Evolutionary conservation across 2,888 invertebrate genomes (phyloP).

Genomic region (Rotaria macrura): DNA sequence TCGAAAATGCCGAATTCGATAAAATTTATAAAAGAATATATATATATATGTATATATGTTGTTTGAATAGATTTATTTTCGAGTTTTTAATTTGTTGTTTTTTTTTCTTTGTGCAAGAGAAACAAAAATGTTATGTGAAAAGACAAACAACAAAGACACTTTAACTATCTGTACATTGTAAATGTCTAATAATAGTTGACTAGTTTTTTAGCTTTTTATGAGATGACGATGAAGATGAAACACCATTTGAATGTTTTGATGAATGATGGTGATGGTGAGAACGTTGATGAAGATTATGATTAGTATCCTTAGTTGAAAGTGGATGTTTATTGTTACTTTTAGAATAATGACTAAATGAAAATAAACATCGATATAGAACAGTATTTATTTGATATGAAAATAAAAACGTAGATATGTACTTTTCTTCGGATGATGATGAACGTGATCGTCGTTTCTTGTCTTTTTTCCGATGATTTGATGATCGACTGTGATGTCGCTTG

Average conservation of each 20-base stretch:
- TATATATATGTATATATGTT: no score
- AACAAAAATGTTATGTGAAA: background rate
- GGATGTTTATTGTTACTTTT: background rate
- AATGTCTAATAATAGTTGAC: background rate
- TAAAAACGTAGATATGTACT: no score
- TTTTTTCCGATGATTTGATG: background rate
- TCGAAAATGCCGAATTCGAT: background rate
- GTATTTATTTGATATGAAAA: background rate
- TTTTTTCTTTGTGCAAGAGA: background rate
- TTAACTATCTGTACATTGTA: background rate
- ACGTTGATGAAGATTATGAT: background rate
- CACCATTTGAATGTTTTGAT: conserved; percentile 2
- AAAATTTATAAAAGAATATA: background rate
- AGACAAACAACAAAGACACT: background rate
- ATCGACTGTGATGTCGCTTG: background rate
- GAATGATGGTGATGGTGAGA: background rate
- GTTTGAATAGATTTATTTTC: background rate
- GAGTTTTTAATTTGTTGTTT: background rate
- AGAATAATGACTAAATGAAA: background rate
- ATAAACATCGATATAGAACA: background rate
- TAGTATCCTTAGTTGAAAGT: background rate
- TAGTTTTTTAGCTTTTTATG: background rate
- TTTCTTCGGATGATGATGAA: background rate
- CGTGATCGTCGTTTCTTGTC: conserved; percentile 15
- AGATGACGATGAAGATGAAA: background rate